A percentile compares a stretch with the other conserved stretches of the same genome.
Conservation (phyloP, 2,888 invertebrate genomes). For the Temnothorax unifasciatus region DNA sequence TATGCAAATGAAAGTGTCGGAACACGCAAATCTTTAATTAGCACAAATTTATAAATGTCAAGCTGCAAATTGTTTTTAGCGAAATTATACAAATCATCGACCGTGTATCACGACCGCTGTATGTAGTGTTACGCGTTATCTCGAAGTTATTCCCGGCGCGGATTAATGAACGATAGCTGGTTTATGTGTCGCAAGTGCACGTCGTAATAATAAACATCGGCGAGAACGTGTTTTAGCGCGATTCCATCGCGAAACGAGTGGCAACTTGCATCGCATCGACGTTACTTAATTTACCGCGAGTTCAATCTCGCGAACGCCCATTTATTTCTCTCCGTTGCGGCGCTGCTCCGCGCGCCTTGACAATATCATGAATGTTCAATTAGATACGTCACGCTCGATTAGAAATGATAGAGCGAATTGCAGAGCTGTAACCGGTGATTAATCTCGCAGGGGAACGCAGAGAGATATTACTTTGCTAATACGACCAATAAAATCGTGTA, state of each 20-base stretch:
- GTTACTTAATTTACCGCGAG: conserved; percentile 48
- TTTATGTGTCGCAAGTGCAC: conserved; percentile 45
- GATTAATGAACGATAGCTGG: conserved; percentile 44
- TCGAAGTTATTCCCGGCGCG: conserved; percentile 36
- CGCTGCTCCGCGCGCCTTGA: conserved; percentile 36
- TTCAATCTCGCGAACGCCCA: conserved; percentile 56
- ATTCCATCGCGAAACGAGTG: conserved; percentile 46
- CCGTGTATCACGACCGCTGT: background rate
- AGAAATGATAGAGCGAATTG: conserved; percentile 62
- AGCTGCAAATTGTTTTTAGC: conserved; percentile 27
- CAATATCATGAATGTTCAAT: conserved; percentile 69
- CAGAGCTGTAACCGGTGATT: conserved; percentile 36
- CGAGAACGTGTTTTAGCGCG: conserved; percentile 44
- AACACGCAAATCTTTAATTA: conserved; percentile 39
- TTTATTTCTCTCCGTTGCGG: conserved; percentile 59
- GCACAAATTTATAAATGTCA: conserved; percentile 48
- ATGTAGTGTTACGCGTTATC: conserved; percentile 1
- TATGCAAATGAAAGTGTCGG: conserved; percentile 32
- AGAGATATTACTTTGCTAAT: conserved; percentile 48
- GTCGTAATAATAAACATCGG: conserved; percentile 49
- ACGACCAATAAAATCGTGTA: conserved; percentile 27
- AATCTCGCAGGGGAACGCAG: background rate
- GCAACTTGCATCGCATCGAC: conserved; percentile 30
- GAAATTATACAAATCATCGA: conserved; percentile 27
- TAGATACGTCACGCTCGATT: conserved; percentile 74